Evolutionary conservation across 2,113 vertebrate species (phyloP), one percentile per base, ranked within the genome.

Genomic region (Scatophagus argus): DNA sequence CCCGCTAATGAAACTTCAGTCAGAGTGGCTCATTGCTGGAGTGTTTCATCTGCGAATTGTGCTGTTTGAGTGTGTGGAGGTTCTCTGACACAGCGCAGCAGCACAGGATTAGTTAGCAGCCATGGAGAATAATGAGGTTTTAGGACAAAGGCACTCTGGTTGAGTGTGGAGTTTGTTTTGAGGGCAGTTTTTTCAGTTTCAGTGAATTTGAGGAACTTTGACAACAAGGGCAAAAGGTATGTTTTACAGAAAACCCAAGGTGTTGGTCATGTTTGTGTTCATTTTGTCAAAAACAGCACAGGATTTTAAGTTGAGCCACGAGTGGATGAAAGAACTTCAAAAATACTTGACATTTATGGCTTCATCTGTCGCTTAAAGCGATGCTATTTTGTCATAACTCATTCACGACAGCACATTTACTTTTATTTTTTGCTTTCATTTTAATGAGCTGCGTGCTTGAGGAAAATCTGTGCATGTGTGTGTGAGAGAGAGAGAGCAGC

Each of bases 1-100:
- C 59, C 23, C 19, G 29, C 65, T 89, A 92, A 92, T 91, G 87
- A 91, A 91, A 75, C 86, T 79, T 63, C 34, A 89, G 78, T 78
- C 66, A 70, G 67, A 86, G 82, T 60, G 62, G 72, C 56, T 79
- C 71, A 56, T 74, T 67, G 78, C 84, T 66, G 46, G 52, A 86
- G 74, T 46, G 62, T 79, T 75, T 70, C 74, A 81, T 84, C 65
- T 55, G 74, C 59, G 44, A 54, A 65, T 16, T 73, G 56, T 61
- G 21, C 16, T 36, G 64, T 69, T 63, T 56, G 66, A 79, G 82
- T 81, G 77, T 16, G 67, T 29, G 19, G 59, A 52, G 72, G 55
- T 66, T 70, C 55, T 82, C 65, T 79, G 74, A 81, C 59, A 55
- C 52, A 41, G 66, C 82, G 34, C 63, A 58, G 58, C 77, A 63